A percentile compares a stretch with the other conserved stretches of the same genome.
Conservation (phyloP, 2,113 vertebrate species). For the Nesogale talazaci region DNA sequence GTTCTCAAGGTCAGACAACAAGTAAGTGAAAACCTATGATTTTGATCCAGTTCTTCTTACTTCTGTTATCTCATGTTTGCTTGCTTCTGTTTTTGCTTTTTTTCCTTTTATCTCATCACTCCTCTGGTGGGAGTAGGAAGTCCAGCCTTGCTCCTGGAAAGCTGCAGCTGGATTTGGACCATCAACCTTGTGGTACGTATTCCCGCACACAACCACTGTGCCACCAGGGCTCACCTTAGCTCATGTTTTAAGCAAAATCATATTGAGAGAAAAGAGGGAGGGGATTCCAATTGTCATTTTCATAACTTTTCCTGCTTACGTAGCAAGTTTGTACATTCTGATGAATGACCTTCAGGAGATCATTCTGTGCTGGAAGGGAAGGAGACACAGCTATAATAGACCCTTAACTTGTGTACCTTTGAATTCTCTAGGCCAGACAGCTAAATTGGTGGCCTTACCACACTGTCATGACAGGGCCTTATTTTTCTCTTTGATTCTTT, state of each 20-base stretch:
- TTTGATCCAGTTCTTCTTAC: slow-evolving; percentile 24
- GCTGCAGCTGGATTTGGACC: no score
- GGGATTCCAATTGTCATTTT: not conserved
- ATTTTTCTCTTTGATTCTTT: slow-evolving; percentile 12
- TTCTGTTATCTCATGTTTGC: not conserved
- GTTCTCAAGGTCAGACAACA: not conserved
- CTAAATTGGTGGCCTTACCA: not conserved
- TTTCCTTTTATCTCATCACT: no score
- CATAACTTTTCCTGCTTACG: not conserved
- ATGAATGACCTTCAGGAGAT: not conserved
- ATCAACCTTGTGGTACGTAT: no score
- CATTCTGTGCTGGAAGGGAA: not conserved
- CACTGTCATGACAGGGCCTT: not conserved
- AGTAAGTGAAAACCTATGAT: not conserved
- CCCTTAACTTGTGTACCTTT: not conserved
- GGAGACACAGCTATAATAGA: not conserved
- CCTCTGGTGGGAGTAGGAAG: no score
- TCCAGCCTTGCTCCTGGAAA: no score
- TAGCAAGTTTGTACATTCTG: not conserved
- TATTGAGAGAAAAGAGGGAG: not conserved
- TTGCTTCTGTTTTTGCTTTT: no score
- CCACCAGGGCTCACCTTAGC: no score
- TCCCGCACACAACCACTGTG: no score
- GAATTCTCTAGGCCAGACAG: not conserved
- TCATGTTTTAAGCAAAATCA: not conserved